phyloP scores from a whole-genome alignment of 1,140 invertebrate species.

The Halictus rubicundus region DNA sequence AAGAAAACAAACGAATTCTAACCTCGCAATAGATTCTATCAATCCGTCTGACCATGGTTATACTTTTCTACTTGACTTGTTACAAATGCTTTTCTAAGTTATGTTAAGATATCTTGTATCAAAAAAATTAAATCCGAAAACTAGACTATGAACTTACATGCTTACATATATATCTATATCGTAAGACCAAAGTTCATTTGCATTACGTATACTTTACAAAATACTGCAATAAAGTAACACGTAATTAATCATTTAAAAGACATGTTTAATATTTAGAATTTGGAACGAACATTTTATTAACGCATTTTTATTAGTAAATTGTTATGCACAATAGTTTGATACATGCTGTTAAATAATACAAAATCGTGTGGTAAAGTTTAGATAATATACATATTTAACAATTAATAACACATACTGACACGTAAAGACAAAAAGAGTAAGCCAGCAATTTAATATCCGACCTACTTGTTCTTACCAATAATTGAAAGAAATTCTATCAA shows the following conservation, averaged over 20 bases:
- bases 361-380: too few species aligned
- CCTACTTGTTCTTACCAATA: slow-evolving; percentile 3
- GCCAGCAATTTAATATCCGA: not conserved
- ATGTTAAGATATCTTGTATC: not conserved
- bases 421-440: too few species aligned
- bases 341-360: too few species aligned
- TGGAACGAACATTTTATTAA: not conserved
- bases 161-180: not conserved
- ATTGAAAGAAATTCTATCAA: not conserved
- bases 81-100: not conserved
- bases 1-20: not conserved
- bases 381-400: too few species aligned
- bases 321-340: too few species aligned
- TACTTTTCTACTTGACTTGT: not conserved
- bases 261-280: not conserved
- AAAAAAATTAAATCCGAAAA: not conserved
- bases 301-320: too few species aligned
- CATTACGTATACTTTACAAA: not conserved
- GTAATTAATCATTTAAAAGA: not conserved
- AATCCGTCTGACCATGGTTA: not conserved
- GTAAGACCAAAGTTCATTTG: slow-evolving; percentile 30
- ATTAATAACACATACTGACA: too few species aligned
- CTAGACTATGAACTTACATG: not conserved
- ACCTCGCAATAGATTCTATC: not conserved
- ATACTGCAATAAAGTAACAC: not conserved